Percentiles rank a stretch among this genome's conserved stretches.
phyloP scores from a whole-genome alignment of 2,797 vertebrate species.

The Pangasius krempfi region DNA sequence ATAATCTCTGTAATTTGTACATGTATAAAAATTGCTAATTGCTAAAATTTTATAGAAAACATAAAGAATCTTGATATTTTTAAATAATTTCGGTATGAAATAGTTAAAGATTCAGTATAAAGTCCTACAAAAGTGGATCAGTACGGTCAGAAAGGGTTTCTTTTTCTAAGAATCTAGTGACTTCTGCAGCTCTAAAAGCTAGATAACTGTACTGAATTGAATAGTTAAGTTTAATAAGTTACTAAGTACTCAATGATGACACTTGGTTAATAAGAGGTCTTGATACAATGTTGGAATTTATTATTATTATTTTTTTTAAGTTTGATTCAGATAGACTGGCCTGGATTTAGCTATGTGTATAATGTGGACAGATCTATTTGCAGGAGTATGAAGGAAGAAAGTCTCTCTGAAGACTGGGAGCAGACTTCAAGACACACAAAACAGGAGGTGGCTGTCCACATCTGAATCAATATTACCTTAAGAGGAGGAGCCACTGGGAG shows the following conservation, averaged over 20 bases:
- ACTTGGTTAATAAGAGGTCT: neutral
- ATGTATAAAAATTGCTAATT: no score
- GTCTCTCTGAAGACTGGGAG: slow-evolving; percentile 31
- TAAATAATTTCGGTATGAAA: neutral
- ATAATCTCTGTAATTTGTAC: no score
- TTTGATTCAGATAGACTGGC: neutral
- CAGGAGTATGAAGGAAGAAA: slow-evolving; percentile 36
- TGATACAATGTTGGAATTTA: neutral
- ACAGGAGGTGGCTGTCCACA: slow-evolving; percentile 46
- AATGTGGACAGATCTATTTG: slow-evolving; percentile 26
- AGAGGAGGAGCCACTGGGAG: slow-evolving; percentile 45
- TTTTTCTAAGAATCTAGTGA: neutral
- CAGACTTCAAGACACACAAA: slow-evolving; percentile 38
- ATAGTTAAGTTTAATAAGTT: neutral
- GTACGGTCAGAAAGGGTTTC: neutral
- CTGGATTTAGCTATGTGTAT: neutral
- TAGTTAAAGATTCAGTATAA: neutral
- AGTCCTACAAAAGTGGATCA: neutral
- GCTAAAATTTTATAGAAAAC: neutral
- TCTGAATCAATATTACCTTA: slow-evolving; percentile 48
- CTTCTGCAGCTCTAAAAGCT: neutral
- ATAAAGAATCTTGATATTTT: neutral
- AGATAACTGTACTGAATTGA: neutral
- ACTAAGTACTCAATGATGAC: neutral
- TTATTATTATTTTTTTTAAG: neutral